Base-by-base conservation (phyloP, 2,113 vertebrate species). In the Psammodynastes pulverulentus region DNA sequence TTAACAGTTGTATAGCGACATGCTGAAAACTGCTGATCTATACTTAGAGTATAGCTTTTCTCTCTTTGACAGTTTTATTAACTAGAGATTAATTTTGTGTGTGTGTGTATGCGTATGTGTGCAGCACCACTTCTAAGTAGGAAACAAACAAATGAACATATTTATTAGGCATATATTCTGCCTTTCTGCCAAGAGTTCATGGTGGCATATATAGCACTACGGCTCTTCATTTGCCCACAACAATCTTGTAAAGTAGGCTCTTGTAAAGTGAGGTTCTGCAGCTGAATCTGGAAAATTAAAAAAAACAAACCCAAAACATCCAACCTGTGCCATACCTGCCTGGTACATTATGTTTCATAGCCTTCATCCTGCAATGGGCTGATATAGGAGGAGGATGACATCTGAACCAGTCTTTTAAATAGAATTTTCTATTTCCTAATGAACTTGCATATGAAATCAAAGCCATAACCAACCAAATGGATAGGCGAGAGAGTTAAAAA, bases 361-460 rank as follows among this genome's bases (percentile, higher is more conserved):
- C 17, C 34, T 21, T 79, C 34, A 79, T 79, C 34, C 19, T 79
- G 34, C 72, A 79, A 43, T 79, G 34, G 17, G 21, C 34, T 43
- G 17, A 43, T 43, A 43, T 79, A 21, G 72, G 72, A 9, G 2
- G 72, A 79, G 6, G 72, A 21, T 39, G 72, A 79, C 17, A 15
- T 58, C 10, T 58, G 39, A 58, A 58, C 87, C 53, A 89, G 12
- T 24, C 39, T 90, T 93, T 90, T 43, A 5, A 89, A 92, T 17
- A 0, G 7, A 39, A 94, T 95, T 93, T 92, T 39, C 95, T 96
- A 94, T 95, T 95, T 93, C 95, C 88, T 92, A 92, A 93, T 93
- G 85, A 93, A 89, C 39, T 1, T 3, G 49, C 91, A 84, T 79
- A 91, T 92, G 92, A 95, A 94, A 94, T 93, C 58, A 5, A 93